A percentile compares a stretch with the other conserved stretches of the same genome.
Evolutionary conservation across 2,113 vertebrate species (phyloP).

Genomic region (Ursus arctos): DNA sequence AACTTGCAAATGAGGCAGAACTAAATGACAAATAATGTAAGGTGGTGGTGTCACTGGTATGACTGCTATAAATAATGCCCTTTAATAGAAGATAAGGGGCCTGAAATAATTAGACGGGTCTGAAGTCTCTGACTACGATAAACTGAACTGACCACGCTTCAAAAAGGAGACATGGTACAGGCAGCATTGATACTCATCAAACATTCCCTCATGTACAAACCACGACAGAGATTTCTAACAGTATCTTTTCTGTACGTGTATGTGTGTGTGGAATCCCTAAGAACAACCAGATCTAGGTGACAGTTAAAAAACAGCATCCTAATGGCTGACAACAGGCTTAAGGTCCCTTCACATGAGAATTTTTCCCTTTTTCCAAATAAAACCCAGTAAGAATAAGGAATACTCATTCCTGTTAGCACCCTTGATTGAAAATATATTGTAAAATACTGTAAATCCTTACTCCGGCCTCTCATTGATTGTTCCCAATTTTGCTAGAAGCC

Average conservation of each 20-base stretch:
- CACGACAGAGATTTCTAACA: neutral
- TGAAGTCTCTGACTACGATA: neutral
- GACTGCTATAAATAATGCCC: neutral
- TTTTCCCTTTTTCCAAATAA: slow-evolving; percentile 59
- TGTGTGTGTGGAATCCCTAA: neutral
- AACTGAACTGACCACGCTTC: neutral
- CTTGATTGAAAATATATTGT: slow-evolving; percentile 50
- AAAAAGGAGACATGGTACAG: neutral
- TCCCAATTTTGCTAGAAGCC: slow-evolving; percentile 98
- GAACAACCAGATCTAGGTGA: neutral
- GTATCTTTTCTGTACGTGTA: neutral
- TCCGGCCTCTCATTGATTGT: slow-evolving; percentile 99
- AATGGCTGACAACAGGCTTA: neutral
- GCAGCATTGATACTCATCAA: neutral
- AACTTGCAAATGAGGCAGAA: slow-evolving; percentile 25
- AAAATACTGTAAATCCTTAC: slow-evolving; percentile 90
- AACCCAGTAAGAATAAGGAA: slow-evolving; percentile 47
- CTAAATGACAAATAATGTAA: neutral
- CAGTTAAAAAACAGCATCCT: neutral
- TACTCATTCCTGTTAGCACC: slow-evolving; percentile 36
- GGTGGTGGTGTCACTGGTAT: neutral
- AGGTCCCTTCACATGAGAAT: slow-evolving; percentile 1
- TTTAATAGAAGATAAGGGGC: neutral
- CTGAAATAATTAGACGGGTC: neutral
- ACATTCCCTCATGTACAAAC: neutral